Conservation (phyloP, 2,888 invertebrate genomes). For the Lapara coniferarum region DNA sequence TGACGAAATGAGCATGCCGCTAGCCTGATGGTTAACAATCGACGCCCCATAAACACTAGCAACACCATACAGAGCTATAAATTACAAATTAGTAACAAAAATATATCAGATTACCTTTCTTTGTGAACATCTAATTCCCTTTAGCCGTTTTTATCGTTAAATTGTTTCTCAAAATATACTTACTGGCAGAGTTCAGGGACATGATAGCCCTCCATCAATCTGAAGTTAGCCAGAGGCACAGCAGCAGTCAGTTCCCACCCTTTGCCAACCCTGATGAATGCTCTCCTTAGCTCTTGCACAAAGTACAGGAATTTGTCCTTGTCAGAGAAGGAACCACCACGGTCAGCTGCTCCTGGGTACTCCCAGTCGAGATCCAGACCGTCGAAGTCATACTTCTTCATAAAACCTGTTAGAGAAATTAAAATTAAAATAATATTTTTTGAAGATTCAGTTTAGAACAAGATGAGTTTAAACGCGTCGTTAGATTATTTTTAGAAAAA, state of each 20-base stretch:
- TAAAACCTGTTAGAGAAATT: conserved; percentile 81
- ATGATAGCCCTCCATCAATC: conserved; percentile 94
- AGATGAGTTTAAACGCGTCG: no score
- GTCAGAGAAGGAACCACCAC: conserved; percentile 92
- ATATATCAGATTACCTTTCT: background rate
- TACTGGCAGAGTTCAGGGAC: conserved; percentile 95
- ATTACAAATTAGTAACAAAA: background rate
- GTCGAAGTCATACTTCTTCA: conserved; percentile 91
- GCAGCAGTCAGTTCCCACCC: conserved; percentile 96
- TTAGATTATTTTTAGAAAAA: no score
- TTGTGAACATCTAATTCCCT: no score
- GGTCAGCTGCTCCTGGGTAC: conserved; percentile 94
- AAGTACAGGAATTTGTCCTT: conserved; percentile 92
- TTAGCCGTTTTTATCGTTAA: no score
- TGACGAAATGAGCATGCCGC: no score
- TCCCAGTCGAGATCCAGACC: conserved; percentile 96
- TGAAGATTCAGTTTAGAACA: no score
- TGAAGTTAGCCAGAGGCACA: conserved; percentile 93
- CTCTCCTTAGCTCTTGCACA: conserved; percentile 91
- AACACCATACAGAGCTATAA: background rate
- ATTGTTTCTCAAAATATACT: conserved; percentile 55
- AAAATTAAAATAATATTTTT: background rate
- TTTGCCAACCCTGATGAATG: conserved; percentile 89
- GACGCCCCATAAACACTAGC: no score
- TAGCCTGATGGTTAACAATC: no score